These are phyloP conservation scores for Aproaerema taeniolella DNA, from an alignment of 2,888 invertebrate genomes.

Conservation along the genomic window DNA sequence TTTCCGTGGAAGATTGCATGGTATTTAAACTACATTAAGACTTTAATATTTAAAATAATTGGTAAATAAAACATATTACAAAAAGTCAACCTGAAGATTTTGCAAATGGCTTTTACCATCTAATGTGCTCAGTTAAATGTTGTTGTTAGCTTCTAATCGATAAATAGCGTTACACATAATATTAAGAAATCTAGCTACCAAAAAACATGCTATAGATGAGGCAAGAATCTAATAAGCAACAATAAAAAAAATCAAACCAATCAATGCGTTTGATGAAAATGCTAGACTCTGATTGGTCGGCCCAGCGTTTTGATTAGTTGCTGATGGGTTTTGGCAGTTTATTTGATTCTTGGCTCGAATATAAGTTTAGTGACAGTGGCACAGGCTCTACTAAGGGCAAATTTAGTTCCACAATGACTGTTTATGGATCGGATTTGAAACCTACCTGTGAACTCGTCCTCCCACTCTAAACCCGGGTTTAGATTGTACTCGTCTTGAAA, in stretches of 20 bases:
- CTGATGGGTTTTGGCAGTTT: too few relatives aligned
- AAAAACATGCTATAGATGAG: constrained; percentile 50
- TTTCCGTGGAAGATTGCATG: not conserved
- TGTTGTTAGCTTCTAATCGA: constrained; percentile 51
- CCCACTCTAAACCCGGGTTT: constrained; percentile 99
- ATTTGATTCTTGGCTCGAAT: not conserved
- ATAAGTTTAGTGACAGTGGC: constrained; percentile 66
- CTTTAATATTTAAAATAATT: not conserved
- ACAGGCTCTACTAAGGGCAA: constrained; percentile 71
- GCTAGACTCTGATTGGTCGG: not conserved
- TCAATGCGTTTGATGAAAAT: not conserved
- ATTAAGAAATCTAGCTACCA: constrained; percentile 50
- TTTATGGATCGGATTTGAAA: constrained; percentile 76
- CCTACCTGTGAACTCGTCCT: constrained; percentile 99
- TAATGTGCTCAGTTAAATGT: constrained; percentile 42
- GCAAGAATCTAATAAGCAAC: constrained; percentile 3
- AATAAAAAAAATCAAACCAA: not conserved
- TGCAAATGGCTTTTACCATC: constrained; percentile 25
- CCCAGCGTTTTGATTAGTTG: not conserved
- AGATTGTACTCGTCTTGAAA: constrained; percentile 99
- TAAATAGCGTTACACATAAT: constrained; percentile 53
- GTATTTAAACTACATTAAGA: too few relatives aligned
- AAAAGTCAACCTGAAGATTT: constrained; percentile 34
- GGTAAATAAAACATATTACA: not conserved
- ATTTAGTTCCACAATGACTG: constrained; percentile 60